phyloP scores from a whole-genome alignment of 2,888 invertebrate genomes.

The Tetragonula carbonaria region DNA sequence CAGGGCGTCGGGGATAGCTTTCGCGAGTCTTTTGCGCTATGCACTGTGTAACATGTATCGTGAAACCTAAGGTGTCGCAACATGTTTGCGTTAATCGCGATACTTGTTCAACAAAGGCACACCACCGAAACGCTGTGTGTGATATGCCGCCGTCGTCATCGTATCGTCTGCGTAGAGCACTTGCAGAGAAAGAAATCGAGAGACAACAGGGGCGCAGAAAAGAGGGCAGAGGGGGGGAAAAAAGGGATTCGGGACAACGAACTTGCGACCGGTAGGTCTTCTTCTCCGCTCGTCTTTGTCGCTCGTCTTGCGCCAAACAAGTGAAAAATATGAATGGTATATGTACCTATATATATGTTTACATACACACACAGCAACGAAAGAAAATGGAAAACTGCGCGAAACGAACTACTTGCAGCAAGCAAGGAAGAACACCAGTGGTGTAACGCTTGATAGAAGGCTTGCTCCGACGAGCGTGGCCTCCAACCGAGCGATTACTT shows the following conservation, averaged over 20 bases:
- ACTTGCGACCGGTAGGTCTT: conserved; percentile 54
- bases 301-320: not conserved
- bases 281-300: conserved; percentile 14
- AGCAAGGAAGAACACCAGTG: not conserved
- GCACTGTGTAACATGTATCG: too few relatives aligned
- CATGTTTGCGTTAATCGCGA: not conserved
- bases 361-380: too few relatives aligned
- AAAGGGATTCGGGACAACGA: conserved; percentile 70
- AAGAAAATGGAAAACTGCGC: not conserved
- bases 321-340: not conserved
- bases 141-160: not conserved
- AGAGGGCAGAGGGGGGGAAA: conserved; percentile 21
- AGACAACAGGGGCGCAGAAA: not conserved
- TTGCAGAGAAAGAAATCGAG: not conserved
- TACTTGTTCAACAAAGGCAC: not conserved
- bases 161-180: not conserved
- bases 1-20: too few relatives aligned
- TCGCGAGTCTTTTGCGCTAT: too few relatives aligned
- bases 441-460: not conserved
- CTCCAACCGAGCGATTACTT: conserved; percentile 13
- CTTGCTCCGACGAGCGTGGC: not conserved
- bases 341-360: not conserved
- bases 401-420: not conserved
- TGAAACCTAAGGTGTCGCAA: too few relatives aligned
- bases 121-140: not conserved